Evolutionary conservation across 2,888 invertebrate species (phyloP).

Genomic region (Spodoptera picta): DNA sequence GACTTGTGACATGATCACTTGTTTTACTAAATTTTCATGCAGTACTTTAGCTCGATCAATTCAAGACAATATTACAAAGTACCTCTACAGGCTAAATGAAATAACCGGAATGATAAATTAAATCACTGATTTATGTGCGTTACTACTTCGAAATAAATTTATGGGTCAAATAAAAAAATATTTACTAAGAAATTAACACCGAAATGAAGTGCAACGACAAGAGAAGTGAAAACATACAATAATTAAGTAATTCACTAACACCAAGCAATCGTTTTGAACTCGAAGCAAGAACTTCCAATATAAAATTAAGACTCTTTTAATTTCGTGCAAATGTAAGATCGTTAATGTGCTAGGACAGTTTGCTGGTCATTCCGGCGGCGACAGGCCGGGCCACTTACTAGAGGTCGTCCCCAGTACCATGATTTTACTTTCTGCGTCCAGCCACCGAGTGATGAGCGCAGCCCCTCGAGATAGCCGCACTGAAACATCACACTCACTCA

Average conservation of each 20-base stretch:
- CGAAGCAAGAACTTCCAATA: conserved; percentile 84
- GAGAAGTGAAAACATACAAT: conserved; percentile 81
- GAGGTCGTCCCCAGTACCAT: conserved; percentile 99
- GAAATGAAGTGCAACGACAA: conserved; percentile 85
- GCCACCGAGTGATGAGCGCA: conserved; percentile 98
- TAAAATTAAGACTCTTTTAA: conserved; percentile 64
- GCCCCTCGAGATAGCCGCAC: conserved; percentile 97
- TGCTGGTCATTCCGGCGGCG: conserved; percentile 80
- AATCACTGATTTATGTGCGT: conserved; percentile 70
- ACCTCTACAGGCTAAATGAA: conserved; percentile 82
- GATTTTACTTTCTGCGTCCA: conserved; percentile 98
- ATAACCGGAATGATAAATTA: conserved; percentile 71
- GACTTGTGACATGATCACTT: conserved; percentile 60
- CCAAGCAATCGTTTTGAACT: conserved; percentile 82
- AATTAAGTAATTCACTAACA: conserved; percentile 79
- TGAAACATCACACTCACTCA: conserved; percentile 91
- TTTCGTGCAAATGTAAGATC: conserved; percentile 86
- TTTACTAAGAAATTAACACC: conserved; percentile 75
- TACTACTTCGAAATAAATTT: conserved; percentile 71
- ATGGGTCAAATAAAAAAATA: conserved; percentile 66
- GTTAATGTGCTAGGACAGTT: conserved; percentile 86
- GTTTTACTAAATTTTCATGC: conserved; percentile 74
- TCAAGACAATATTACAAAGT: conserved; percentile 74
- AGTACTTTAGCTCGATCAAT: conserved; percentile 78
- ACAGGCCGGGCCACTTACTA: conserved; percentile 93